Evolutionary conservation across 2,797 vertebrate genomes (phyloP), one percentile per base, ranked within the genome.

Genomic region (Sebastes trivittatus): DNA sequence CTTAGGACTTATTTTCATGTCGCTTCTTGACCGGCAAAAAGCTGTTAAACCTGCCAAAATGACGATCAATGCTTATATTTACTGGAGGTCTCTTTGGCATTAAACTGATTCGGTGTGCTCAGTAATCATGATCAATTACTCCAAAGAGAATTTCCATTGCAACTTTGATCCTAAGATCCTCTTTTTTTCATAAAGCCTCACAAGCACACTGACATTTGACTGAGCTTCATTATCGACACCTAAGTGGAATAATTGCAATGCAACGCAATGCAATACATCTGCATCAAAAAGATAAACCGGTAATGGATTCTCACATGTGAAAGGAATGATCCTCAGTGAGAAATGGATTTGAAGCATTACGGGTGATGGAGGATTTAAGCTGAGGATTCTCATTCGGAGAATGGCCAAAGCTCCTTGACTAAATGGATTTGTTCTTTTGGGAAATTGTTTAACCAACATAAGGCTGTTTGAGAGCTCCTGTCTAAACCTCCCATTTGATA

Each of bases 361-460:
- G 14, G 23, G 5, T 70, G 55, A 62, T 32, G 29, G 70, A 80
- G 82, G 68, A 67, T 84, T 89, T 77, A 67, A 23, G 14, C 22
- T 27, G 3, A n/a, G 63, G 61, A 74, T 78, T 78, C 29, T 81
- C 70, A 78, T 74, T 86, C 72, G 27, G 18, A 84, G 59, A 83
- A 86, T 18, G 25, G 42, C 58, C 67, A 76, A 82, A 87, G 74
- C 72, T 75, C 77, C 72, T 70, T 75, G 22, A 81, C 82, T 88
- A 84, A 91, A 77, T 34, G 78, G 85, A 90, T 91, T 87, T 87
- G 22, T 69, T 84, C 83, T 59, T 83, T 46, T 38, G 30, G 30
- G 38, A 78, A 85, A 75, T 22, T 27, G 27, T 67, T 85, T 65
- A 72, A 64, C 69, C 65, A 69, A 30, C 54, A 29, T 60, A 32